These are phyloP conservation scores for Ageneiosus marmoratus DNA, from an alignment of 2,113 vertebrate species.

Conservation along the genomic window DNA sequence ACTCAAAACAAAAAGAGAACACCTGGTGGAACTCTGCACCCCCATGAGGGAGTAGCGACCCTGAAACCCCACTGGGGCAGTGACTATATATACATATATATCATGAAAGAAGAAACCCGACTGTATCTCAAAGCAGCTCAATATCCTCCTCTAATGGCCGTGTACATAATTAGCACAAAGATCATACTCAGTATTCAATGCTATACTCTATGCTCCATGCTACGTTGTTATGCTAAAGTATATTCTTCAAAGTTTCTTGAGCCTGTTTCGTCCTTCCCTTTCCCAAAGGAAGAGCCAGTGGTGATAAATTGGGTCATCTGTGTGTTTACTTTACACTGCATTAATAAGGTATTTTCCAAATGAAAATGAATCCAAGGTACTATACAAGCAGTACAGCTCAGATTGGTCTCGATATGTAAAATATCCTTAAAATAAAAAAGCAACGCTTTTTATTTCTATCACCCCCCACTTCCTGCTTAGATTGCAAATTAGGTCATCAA, in stretches of 20 bases:
- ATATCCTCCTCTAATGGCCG: conserved; percentile 54
- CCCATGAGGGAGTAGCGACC: too few species aligned
- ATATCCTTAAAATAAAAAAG: neutral
- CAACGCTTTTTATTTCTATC: conserved; percentile 34
- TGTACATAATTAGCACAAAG: neutral
- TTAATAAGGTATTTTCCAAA: neutral
- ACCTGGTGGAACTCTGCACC: too few species aligned
- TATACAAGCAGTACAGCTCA: too few species aligned
- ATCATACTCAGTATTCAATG: neutral
- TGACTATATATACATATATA: too few species aligned
- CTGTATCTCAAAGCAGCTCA: conserved; percentile 30
- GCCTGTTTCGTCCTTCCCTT: too few species aligned
- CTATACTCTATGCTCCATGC: neutral
- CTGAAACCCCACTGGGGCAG: too few species aligned
- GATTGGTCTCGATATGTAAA: conserved; percentile 59
- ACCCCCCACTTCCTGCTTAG: conserved; percentile 40
- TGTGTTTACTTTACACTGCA: neutral
- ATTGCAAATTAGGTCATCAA: conserved; percentile 74
- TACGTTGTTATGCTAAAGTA: neutral
- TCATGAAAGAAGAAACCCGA: conserved; percentile 1
- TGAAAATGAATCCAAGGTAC: too few species aligned
- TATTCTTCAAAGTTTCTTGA: neutral
- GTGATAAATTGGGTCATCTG: neutral
- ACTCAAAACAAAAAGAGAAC: too few species aligned
- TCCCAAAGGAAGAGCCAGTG: neutral